Evolutionary conservation across 1,140 invertebrate genomes (phyloP).

Genomic region (Wiebesia pumilae): DNA sequence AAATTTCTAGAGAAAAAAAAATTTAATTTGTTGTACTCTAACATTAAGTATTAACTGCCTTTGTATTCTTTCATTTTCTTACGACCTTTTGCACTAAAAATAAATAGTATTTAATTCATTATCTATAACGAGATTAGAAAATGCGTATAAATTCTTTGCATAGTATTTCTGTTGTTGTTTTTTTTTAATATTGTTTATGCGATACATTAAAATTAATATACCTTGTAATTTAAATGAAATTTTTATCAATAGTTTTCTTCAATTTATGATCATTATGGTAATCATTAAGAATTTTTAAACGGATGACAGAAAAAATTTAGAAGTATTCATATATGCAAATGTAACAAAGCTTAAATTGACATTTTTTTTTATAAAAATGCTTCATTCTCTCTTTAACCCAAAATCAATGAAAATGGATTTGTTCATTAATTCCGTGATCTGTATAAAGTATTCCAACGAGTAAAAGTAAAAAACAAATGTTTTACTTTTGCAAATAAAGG

Average conservation of each 20-base stretch:
- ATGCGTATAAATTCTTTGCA: slow-evolving; percentile 6
- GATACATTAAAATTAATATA: slow-evolving; percentile 3
- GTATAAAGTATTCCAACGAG: background rate
- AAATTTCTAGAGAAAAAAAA: background rate
- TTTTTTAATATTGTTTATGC: background rate
- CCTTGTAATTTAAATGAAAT: background rate
- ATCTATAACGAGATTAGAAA: slow-evolving; percentile 47
- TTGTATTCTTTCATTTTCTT: slow-evolving; percentile 26
- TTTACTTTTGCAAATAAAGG: background rate
- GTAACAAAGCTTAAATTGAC: slow-evolving; percentile 21
- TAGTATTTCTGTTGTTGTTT: background rate
- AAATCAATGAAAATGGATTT: slow-evolving; percentile 19
- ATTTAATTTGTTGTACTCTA: background rate
- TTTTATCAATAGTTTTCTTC: background rate
- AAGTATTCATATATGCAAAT: slow-evolving; percentile 16
- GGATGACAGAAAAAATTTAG: background rate
- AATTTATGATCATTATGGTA: background rate
- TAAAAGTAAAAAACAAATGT: background rate
- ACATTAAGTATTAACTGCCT: slow-evolving; percentile 8
- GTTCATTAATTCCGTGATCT: background rate
- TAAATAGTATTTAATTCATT: slow-evolving; percentile 45
- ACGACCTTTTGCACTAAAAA: slow-evolving; percentile 50
- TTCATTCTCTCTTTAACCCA: slow-evolving; percentile 8
- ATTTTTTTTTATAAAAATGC: slow-evolving; percentile 30
- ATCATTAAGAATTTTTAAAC: background rate